These are phyloP conservation scores for Pomatostomus ruficeps DNA, from an alignment of 2,113 vertebrate genomes.

Conservation along the genomic window DNA sequence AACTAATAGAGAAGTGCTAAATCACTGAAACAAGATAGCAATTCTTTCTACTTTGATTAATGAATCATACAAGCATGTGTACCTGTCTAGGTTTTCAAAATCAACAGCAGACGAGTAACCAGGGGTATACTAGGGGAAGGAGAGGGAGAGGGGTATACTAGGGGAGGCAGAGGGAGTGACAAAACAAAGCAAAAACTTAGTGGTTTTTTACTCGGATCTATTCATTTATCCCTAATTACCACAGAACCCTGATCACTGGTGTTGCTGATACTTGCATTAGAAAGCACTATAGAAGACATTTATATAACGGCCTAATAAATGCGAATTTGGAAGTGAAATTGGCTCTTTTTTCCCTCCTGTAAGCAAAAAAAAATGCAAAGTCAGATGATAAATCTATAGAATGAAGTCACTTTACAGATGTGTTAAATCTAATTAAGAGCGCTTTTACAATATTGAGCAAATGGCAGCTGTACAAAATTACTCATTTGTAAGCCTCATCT, in stretches of 20 bases:
- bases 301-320: constrained; percentile 17
- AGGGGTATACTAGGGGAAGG: fast-evolving
- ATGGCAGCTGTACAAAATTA: constrained; percentile 53
- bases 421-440: constrained; percentile 56
- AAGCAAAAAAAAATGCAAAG: constrained; percentile 53
- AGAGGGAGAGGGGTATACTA: fast-evolving
- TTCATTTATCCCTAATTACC: background rate
- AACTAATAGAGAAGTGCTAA: background rate
- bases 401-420: constrained; percentile 55
- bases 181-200: background rate
- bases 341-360: background rate
- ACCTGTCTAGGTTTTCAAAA: background rate
- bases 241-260: background rate
- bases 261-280: background rate
- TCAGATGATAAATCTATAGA: constrained; percentile 49
- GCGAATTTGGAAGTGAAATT: background rate
- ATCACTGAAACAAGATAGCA: background rate
- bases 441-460: constrained; percentile 48
- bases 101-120: background rate
- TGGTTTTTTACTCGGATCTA: background rate
- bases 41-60: background rate
- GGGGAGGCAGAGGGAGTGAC: background rate
- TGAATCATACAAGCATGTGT: background rate
- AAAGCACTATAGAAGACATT: background rate
- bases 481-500: constrained; percentile 48